Percentiles rank a stretch among this genome's conserved stretches.
phyloP scores from a whole-genome alignment of 2,797 vertebrate species.

The Rhinophrynus dorsalis region DNA sequence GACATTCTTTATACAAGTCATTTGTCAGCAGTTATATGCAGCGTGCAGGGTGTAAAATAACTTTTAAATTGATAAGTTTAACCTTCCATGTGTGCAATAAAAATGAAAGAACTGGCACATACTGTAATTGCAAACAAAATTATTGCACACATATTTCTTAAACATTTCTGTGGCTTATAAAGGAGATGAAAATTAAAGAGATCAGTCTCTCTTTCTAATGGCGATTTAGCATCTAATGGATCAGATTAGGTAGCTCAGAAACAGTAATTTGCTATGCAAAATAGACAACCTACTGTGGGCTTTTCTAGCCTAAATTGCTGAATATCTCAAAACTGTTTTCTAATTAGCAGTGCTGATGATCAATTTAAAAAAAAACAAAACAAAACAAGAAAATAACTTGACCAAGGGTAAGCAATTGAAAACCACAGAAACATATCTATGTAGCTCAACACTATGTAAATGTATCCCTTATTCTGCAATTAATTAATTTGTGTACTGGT shows the following conservation, averaged over 20 bases:
- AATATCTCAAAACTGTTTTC: slow-evolving; percentile 48
- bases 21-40: slow-evolving; percentile 30
- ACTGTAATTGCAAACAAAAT: slow-evolving; percentile 42
- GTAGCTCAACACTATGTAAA: slow-evolving; percentile 44
- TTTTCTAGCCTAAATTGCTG: slow-evolving; percentile 52
- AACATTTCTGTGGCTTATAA: slow-evolving; percentile 47
- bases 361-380: slow-evolving; percentile 19
- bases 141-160: slow-evolving; percentile 34
- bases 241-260: slow-evolving; percentile 48
- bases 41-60: slow-evolving; percentile 28
- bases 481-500: slow-evolving; percentile 54
- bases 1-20: slow-evolving; percentile 27
- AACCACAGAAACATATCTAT: slow-evolving; percentile 47
- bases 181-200: slow-evolving; percentile 34
- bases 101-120: slow-evolving; percentile 34
- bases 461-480: slow-evolving; percentile 49
- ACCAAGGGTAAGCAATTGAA: slow-evolving; percentile 42
- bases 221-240: slow-evolving; percentile 54
- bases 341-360: slow-evolving; percentile 27
- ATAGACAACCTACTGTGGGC: slow-evolving; percentile 45
- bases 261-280: slow-evolving; percentile 51
- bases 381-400: slow-evolving; percentile 9
- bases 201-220: slow-evolving; percentile 33
- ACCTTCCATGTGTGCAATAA: slow-evolving; percentile 35
- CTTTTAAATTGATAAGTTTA: slow-evolving; percentile 43